Conservation (phyloP, 2,888 invertebrate species). For the Maniola hyperantus region DNA sequence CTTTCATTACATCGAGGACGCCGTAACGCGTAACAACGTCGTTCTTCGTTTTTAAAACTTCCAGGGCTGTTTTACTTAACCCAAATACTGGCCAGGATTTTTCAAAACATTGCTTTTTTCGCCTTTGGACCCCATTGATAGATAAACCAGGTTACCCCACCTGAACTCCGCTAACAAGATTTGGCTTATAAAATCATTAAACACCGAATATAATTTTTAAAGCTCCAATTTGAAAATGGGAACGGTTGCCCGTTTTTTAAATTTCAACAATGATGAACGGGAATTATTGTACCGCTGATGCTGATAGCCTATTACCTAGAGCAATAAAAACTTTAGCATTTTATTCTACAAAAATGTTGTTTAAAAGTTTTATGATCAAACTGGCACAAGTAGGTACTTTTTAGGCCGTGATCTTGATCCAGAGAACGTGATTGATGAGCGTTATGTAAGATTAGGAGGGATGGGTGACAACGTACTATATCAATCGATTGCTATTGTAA, state of each 20-base stretch:
- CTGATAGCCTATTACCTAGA: slow-evolving; percentile 22
- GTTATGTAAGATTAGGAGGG: background rate
- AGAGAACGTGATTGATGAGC: background rate
- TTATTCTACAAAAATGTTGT: background rate
- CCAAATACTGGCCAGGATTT: slow-evolving; percentile 25
- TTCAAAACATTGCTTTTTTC: slow-evolving; percentile 24
- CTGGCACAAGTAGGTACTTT: background rate
- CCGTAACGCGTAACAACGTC: background rate
- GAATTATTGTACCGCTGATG: slow-evolving; percentile 21
- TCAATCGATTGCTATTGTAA: no score
- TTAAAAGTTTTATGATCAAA: background rate
- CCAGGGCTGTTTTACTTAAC: slow-evolving; percentile 29
- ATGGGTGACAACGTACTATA: no score
- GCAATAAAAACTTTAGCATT: slow-evolving; percentile 18
- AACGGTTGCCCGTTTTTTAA: slow-evolving; percentile 18
- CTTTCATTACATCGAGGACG: background rate
- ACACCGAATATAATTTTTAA: slow-evolving; percentile 13
- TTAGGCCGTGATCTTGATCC: background rate
- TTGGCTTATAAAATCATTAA: slow-evolving; percentile 15
- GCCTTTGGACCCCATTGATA: slow-evolving; percentile 27
- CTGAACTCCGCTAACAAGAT: slow-evolving; percentile 19
- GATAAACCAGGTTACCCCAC: slow-evolving; percentile 26
- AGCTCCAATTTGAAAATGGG: slow-evolving; percentile 19
- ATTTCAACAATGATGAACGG: slow-evolving; percentile 16
- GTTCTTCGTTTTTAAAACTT: slow-evolving; percentile 18